Evolutionary conservation across 2,888 invertebrate genomes (phyloP).

Genomic region (Hofmannophila pseudospretella): DNA sequence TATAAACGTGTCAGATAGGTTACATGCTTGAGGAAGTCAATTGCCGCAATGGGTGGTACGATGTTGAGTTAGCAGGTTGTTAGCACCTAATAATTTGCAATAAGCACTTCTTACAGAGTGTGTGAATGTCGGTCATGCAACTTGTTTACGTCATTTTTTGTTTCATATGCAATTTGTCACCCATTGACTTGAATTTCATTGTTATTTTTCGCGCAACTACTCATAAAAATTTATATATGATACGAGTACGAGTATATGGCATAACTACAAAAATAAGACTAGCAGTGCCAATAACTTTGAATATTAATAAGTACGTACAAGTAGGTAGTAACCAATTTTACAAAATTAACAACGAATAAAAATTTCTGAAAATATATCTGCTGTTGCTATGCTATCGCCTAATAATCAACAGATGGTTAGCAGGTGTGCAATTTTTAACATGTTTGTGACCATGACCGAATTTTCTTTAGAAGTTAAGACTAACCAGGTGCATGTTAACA

Average conservation of each 20-base stretch:
- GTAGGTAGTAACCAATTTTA: too few species aligned
- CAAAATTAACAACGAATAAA: too few species aligned
- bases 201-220: too few species aligned
- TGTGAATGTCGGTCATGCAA: background rate
- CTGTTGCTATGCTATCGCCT: too few species aligned
- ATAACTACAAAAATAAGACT: too few species aligned
- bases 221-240: too few species aligned
- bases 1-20: background rate
- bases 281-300: too few species aligned
- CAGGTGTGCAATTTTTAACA: background rate
- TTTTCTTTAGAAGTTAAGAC: background rate
- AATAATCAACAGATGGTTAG: background rate
- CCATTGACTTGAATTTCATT: too few species aligned
- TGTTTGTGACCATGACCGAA: background rate
- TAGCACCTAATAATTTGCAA: background rate
- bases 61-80: background rate
- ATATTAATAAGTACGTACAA: too few species aligned
- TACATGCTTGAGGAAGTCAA: background rate
- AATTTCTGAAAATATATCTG: too few species aligned
- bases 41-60: background rate
- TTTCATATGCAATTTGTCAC: too few species aligned
- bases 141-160: background rate
- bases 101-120: background rate
- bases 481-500: background rate
- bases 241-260: too few species aligned